A percentile compares a stretch with the other conserved stretches of the same genome.
These are phyloP conservation scores for Drosophila equinoxialis DNA, from an alignment of 1,140 invertebrate species.

Conservation along the genomic window DNA sequence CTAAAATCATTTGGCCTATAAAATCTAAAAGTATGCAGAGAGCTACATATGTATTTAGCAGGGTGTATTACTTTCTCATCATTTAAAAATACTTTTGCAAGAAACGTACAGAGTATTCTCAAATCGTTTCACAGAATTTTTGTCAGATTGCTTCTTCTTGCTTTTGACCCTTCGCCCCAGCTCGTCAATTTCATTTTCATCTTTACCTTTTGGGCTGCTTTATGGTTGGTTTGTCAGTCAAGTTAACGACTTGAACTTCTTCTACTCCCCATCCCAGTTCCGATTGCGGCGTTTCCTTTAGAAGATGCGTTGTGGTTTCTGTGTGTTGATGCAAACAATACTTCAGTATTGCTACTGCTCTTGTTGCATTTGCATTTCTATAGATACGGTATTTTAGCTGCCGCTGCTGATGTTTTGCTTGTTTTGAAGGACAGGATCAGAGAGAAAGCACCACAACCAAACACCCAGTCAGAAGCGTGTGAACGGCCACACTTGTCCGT, in stretches of 20 bases:
- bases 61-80: too few relatives aligned
- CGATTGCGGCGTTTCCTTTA: background rate
- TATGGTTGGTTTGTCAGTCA: slow-evolving; percentile 43
- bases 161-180: slow-evolving; percentile 31
- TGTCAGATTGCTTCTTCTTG: background rate
- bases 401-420: slow-evolving; percentile 37
- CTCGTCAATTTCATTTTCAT: slow-evolving; percentile 38
- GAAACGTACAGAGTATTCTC: background rate
- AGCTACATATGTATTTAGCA: too few relatives aligned
- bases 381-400: slow-evolving; percentile 20
- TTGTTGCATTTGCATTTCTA: slow-evolving; percentile 64
- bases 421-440: slow-evolving; percentile 18
- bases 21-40: too few relatives aligned
- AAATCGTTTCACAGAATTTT: background rate
- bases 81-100: too few relatives aligned
- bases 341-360: slow-evolving; percentile 2
- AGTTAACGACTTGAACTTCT: slow-evolving; percentile 33
- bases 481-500: slow-evolving; percentile 56
- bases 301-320: slow-evolving; percentile 13
- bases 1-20: too few relatives aligned
- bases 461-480: slow-evolving; percentile 46
- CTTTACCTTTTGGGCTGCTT: slow-evolving; percentile 51
- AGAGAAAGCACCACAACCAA: background rate
- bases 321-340: slow-evolving; percentile 36
- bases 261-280: background rate